Percentiles rank a stretch among this genome's conserved stretches.
Evolutionary conservation across 2,113 vertebrate genomes (phyloP).

Genomic region (Cariama cristata): DNA sequence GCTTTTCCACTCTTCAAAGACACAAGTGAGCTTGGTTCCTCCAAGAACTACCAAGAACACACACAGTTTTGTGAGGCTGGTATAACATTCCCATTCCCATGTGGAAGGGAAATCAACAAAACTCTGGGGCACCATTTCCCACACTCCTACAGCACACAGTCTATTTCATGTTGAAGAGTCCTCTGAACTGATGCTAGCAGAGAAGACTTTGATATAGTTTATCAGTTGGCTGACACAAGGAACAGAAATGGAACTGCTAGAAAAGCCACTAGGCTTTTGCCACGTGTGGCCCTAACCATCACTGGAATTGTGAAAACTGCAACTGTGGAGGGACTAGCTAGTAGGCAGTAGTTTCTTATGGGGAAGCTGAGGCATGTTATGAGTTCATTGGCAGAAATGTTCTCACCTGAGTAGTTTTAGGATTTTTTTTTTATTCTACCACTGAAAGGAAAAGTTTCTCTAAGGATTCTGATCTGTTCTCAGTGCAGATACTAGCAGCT

Average conservation of each 20-base stretch:
- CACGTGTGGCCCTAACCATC: accelerated
- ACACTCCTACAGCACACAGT: neutral
- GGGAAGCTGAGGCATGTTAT: neutral
- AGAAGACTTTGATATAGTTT: neutral
- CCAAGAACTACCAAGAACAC: neutral
- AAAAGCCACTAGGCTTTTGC: neutral
- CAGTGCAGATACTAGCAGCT: neutral
- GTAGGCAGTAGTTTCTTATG: neutral
- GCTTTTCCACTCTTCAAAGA: neutral
- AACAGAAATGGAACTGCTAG: neutral
- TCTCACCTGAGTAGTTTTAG: neutral
- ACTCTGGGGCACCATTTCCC: neutral
- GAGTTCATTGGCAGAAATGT: neutral
- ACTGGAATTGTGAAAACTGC: neutral
- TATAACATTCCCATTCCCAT: neutral
- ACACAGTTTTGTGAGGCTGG: neutral
- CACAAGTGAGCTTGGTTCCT: neutral
- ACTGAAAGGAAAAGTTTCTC: neutral
- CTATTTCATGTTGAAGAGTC: neutral
- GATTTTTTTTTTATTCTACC: neutral
- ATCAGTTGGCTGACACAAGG: neutral
- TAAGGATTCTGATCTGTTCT: neutral
- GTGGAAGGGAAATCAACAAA: neutral
- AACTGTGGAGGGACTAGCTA: neutral
- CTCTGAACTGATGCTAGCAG: neutral